Evolutionary conservation across 2,888 invertebrate genomes (phyloP), one percentile per base, ranked within the genome.

Genomic region (Cacoxenus indagator): DNA sequence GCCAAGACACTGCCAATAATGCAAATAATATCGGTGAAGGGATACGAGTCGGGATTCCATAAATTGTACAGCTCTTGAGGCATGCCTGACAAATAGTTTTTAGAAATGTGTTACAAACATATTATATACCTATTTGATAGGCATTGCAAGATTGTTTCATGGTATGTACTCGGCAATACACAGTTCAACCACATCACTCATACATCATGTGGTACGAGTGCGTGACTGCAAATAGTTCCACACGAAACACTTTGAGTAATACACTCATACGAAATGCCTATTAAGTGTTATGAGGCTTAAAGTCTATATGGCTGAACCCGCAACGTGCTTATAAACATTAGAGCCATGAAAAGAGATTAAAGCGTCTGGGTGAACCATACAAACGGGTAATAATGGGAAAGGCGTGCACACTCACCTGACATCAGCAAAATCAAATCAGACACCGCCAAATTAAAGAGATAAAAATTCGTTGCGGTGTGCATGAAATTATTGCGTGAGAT

Each of bases 401-500:
- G 11, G 9, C 51, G 22, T 22, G 19, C 9, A 92, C 19, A 78
- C 83, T 83, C 90, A 66, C 96, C 96, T 70, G 94, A 91, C n/a
- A 94, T 87, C 19, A 96, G 88, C 17, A 96, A 88, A 45, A 96
- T 89, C 57, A 96, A 89, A 87, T 96, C 96, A 45, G 95, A 95
- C 70, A 96, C 91, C 8, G 96, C 95, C 85, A 96, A 89, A 86
- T 94, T 95, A 88, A 96, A 95, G 67, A 96, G 89, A 85, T 96
- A 96, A 85, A 92, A 94, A 84, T 94, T 94, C 1, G 93, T 94
- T 4, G 93, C 93, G 24, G 93, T 93, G 80, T 95, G 95, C 94
- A 96, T 94, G 76, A 92, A 93, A 78, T 93, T 93, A 87, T 95
- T 96, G 59, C 92, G 90, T 24, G 93, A 91, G 77, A 96, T 96